phyloP scores from a whole-genome alignment of 2,888 invertebrate species.

The Cinara cedri region DNA sequence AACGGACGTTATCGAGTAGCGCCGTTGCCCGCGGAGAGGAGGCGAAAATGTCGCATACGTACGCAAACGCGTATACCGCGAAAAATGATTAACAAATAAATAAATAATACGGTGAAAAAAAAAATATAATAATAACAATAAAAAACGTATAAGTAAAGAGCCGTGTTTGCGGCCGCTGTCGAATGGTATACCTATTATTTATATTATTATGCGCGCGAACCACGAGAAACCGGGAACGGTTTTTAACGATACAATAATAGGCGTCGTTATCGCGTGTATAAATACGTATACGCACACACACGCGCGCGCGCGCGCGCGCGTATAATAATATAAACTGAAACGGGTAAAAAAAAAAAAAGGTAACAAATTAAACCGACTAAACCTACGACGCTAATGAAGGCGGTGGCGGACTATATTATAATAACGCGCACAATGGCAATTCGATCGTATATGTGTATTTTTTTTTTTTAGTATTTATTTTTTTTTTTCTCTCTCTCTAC shows the following conservation, averaged over 20 bases:
- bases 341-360: background rate
- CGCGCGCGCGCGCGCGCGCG: no score
- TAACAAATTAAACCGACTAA: slow-evolving; percentile 35
- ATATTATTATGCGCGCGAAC: no score
- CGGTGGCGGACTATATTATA: background rate
- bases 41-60: background rate
- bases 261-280: slow-evolving; percentile 32
- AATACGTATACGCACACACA: no score
- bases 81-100: background rate
- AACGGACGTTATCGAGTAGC: slow-evolving; percentile 27
- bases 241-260: slow-evolving; percentile 52
- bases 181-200: background rate
- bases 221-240: background rate
- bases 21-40: slow-evolving; percentile 10
- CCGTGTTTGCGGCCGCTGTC: slow-evolving; percentile 23
- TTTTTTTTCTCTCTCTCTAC: no score
- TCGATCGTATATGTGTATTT: background rate
- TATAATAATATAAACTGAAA: slow-evolving; percentile 9
- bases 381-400: slow-evolving; percentile 22
- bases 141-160: slow-evolving; percentile 3
- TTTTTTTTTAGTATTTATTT: no score
- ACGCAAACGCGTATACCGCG: background rate
- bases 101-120: slow-evolving; percentile 12
- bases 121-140: background rate
- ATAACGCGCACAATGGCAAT: slow-evolving; percentile 22